These are phyloP conservation scores for Butastur rufipennis DNA, from an alignment of 2,113 vertebrate species.

Conservation along the genomic window DNA sequence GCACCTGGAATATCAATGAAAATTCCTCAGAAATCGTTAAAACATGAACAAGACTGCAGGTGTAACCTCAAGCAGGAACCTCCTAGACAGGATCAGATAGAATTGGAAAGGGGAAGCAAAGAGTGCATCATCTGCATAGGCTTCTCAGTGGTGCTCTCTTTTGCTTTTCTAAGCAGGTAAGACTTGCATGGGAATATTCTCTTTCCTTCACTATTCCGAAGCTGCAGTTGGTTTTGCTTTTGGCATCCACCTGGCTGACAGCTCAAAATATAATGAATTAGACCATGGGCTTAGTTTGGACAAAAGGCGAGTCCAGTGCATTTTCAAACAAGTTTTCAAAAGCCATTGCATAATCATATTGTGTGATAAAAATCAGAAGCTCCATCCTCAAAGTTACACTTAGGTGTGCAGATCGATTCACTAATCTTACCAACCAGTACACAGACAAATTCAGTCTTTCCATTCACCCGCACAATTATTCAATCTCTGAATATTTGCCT, in stretches of 20 bases:
- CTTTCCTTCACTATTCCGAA: background rate
- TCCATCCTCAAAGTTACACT: background rate
- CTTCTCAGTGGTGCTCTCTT: background rate
- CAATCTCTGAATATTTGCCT: background rate
- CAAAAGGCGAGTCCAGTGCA: background rate
- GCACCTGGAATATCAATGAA: background rate
- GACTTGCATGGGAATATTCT: background rate
- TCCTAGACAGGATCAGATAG: background rate
- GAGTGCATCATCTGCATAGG: background rate
- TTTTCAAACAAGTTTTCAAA: background rate
- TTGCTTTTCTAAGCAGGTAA: background rate
- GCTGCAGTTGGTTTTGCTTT: background rate
- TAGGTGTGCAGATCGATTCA: background rate
- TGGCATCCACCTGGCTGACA: background rate
- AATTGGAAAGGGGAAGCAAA: background rate
- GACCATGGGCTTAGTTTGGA: background rate
- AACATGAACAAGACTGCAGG: background rate
- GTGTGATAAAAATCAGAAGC: background rate
- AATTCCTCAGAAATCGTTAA: background rate
- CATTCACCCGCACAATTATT: accelerated
- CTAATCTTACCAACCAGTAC: background rate
- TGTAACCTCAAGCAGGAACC: background rate
- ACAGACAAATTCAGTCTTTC: background rate
- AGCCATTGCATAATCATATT: background rate
- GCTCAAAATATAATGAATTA: background rate